A percentile compares a stretch with the other conserved stretches of the same genome.
Conservation (phyloP, 2,888 invertebrate species). For the Erannis defoliaria region DNA sequence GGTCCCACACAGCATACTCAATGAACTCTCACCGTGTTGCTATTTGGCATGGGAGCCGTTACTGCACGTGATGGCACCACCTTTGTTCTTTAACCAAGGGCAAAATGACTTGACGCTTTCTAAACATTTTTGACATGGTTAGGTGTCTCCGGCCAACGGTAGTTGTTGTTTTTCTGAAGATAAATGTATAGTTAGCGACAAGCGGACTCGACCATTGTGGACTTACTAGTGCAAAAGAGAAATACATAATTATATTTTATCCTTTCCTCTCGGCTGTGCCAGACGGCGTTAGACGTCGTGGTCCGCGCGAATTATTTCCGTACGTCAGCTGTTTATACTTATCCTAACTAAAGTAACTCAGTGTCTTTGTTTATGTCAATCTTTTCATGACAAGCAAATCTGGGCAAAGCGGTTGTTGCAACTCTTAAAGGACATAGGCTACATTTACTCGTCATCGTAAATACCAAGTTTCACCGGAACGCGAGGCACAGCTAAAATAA, state of each 20-base stretch:
- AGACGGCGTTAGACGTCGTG: no score
- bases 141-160: constrained; percentile 10
- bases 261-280: neutral
- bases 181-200: neutral
- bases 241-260: neutral
- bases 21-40: constrained; percentile 48
- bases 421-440: no score
- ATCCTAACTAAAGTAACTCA: no score
- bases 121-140: constrained; percentile 29
- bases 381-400: no score
- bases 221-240: neutral
- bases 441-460: no score
- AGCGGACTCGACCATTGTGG: no score
- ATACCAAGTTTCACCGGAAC: no score
- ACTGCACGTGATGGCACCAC: constrained; percentile 27
- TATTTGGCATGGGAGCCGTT: constrained; percentile 44
- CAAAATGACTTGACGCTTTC: constrained; percentile 30
- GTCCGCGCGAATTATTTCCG: no score
- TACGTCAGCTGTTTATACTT: no score
- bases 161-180: neutral
- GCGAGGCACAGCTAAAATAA: no score
- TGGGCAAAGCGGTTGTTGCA: no score
- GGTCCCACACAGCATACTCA: constrained; percentile 41
- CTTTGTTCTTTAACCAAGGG: constrained; percentile 36
- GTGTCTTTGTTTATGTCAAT: no score